Percentiles rank a stretch among this genome's conserved stretches.
These are phyloP conservation scores for Myodes glareolus DNA, from an alignment of 2,113 vertebrate genomes.

Conservation along the genomic window DNA sequence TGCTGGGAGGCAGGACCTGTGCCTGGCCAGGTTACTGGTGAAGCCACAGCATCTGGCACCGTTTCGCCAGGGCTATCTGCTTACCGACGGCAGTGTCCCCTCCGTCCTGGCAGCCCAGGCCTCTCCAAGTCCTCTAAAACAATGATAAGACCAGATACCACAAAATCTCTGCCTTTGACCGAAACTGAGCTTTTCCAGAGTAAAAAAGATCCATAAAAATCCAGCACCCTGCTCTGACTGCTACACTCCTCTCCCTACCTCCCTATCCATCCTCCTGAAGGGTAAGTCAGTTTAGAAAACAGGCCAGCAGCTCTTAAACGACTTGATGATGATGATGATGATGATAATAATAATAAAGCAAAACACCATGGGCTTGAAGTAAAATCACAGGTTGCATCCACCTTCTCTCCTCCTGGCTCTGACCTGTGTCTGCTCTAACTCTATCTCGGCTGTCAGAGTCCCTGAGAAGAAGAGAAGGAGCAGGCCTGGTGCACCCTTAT, in stretches of 20 bases:
- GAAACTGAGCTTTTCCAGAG: neutral
- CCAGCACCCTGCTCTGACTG: neutral
- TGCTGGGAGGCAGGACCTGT: neutral
- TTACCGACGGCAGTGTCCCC: neutral
- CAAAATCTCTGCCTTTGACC: neutral
- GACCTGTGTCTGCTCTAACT: neutral
- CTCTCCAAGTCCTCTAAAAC: neutral
- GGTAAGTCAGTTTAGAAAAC: neutral
- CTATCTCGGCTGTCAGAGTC: neutral
- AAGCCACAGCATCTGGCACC: neutral
- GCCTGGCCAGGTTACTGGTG: neutral
- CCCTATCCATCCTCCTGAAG: too few relatives aligned
- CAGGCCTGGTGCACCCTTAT: neutral
- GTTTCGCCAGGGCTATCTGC: rapidly evolving
- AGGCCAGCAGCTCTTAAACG: neutral
- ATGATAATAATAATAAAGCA: neutral
- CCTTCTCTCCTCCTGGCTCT: neutral
- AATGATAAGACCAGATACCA: neutral
- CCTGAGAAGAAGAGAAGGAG: neutral
- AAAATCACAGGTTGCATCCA: neutral
- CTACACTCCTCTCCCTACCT: neutral
- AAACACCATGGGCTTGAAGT: neutral
- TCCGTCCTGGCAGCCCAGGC: neutral
- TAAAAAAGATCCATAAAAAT: neutral
- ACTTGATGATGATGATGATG: too few relatives aligned